Evolutionary conservation across 2,113 vertebrate genomes (phyloP), one percentile per base, ranked within the genome.

Genomic region (Cyprinodon tularosa): DNA sequence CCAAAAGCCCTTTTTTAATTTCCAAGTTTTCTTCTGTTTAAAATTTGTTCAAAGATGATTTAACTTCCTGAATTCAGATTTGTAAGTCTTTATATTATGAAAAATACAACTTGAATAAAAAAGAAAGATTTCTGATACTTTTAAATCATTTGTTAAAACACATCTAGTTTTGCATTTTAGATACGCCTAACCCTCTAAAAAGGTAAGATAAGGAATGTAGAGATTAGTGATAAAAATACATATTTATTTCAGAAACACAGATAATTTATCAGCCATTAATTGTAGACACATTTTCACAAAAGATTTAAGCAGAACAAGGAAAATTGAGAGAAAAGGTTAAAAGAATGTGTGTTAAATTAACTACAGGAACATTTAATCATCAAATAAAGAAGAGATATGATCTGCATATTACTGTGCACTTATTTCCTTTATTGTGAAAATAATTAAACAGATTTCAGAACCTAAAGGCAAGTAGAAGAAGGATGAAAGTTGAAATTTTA

Each of bases 1-100:
- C 82, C 73, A 75, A 68, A 70, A 72, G 71, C 68, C 74, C 29
- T 77, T 75, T 70, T 81, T 77, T 61, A 12, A 3, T 9, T 22
- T 44, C 29, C 15, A 10, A 8, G 7, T 9, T 45, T 22, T 40
- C 39, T 13, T 44, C 4, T n/a, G 7, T 44, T 14, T 47, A n/a
- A 3, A 45, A 29, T 29, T 44, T 9, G 12, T 9, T n/a, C 14
- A 57, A n/a, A 57, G 50, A 7, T n/a, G 15, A 53, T n/a, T 57
- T 20, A 5, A 57, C 3, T 57, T 57, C 10, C 7, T n/a, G 20
- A 57, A 57, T 3, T 20, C 2, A 57, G 8, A 57, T 57, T n/a
- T 57, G 20, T 15, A 57, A 57, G 50, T 57, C 6, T 3, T 57
- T 15, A 20, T 57, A 14, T 7, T 15, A 53, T 20, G 48, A 42